These are phyloP conservation scores for Neomonachus schauinslandi DNA, from an alignment of 2,113 vertebrate species.

Conservation along the genomic window DNA sequence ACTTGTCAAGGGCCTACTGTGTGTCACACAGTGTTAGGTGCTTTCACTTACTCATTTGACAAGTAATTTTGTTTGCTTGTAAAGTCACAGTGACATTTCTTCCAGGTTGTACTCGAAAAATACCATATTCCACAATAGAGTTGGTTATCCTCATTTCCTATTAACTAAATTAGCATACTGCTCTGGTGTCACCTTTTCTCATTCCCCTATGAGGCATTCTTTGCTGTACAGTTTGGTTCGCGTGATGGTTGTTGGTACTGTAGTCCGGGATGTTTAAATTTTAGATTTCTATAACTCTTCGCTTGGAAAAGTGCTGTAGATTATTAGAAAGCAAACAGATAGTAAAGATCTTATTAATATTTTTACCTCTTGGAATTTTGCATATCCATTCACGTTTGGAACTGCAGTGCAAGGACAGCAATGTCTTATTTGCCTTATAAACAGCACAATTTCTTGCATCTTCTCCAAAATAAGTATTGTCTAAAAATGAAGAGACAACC, in stretches of 20 bases:
- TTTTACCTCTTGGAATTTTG: constrained; percentile 93
- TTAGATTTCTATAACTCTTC: neutral
- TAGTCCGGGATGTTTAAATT: neutral
- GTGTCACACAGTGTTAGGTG: neutral
- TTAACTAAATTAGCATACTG: neutral
- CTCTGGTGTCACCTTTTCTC: neutral
- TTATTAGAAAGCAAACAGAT: neutral
- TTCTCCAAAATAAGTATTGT: constrained; percentile 89
- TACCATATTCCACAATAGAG: neutral
- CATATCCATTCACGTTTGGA: constrained; percentile 96
- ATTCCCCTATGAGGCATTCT: neutral
- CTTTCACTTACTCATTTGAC: neutral
- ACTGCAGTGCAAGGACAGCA: constrained; percentile 90
- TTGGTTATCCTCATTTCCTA: neutral
- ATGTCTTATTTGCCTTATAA: constrained; percentile 88
- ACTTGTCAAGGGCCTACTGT: neutral
- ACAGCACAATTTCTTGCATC: constrained; percentile 91
- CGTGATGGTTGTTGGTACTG: neutral
- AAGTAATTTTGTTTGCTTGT: neutral
- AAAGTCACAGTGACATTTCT: constrained; percentile 3
- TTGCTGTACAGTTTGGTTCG: neutral
- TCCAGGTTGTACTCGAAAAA: neutral
- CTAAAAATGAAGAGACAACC: constrained; percentile 94
- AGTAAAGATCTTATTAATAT: neutral
- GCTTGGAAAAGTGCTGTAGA: neutral